Evolutionary conservation across 2,113 vertebrate genomes (phyloP), one percentile per base, ranked within the genome.

Genomic region (Phasianus colchicus): DNA sequence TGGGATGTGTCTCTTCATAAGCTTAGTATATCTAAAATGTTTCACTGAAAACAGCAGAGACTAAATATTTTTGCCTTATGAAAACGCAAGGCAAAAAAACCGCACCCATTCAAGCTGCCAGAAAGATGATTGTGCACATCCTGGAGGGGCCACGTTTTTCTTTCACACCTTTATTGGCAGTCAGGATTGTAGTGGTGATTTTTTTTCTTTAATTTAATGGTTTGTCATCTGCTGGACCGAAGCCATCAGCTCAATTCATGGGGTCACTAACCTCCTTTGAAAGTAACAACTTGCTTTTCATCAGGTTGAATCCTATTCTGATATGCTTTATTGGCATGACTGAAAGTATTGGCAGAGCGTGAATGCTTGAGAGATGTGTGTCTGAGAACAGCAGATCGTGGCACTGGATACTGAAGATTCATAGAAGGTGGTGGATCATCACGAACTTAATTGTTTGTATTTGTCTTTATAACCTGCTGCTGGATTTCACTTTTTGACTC

Each of bases 241-340:
- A 83, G 83, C 93, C 93, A 72, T 75, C 27, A 0, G 30, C 58
- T 90, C 73, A 50, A 55, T 92, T 92, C 90, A 65, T 27, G 13
- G n/a, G 77, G 80, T 88, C 80, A 81, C 61, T 61, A 88, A 82
- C 82, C 76, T 64, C 76, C 50, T 86, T 90, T 91, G 88, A 86
- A 93, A 90, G 57, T 91, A 95, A 78, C 72, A 88, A 84, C 48
- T 88, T 81, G 61, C 66, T 88, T 91, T 96, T 95, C 83, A 79
- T 81, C 92, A 75, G n/a, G 54, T 88, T 88, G 80, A 91, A 78
- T 93, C 73, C 71, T 90, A 45, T 82, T 93, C 70, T 86, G 11
- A 66, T 88, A 86, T 19, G 36, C 36, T 90, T 90, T 93, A 77
- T 63, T 77, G 54, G 48, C 40, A 77, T 48, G 69, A 78, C 47